Conservation (phyloP, 2,888 invertebrate species). For the Gymnoscelis rufifasciata region DNA sequence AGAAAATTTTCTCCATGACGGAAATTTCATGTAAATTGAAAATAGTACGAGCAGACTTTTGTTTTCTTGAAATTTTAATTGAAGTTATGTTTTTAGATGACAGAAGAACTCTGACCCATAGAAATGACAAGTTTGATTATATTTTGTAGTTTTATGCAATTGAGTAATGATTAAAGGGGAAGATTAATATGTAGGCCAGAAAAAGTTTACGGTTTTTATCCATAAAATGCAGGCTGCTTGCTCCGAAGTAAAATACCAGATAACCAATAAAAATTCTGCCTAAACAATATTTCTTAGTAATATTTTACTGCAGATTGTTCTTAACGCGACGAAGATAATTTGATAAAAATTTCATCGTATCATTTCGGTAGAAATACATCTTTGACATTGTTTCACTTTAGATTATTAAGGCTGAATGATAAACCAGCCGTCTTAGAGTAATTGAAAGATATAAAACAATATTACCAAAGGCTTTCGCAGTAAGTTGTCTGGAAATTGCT, state of each 20-base stretch:
- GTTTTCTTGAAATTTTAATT: slow-evolving; percentile 56
- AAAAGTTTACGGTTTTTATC: no score
- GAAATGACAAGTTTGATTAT: not conserved
- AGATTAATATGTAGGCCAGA: no score
- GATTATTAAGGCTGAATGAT: slow-evolving; percentile 6
- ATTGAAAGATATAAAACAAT: slow-evolving; percentile 13
- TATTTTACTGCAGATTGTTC: slow-evolving; percentile 44
- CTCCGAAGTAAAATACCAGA: no score
- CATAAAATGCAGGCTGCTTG: no score
- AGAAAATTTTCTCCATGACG: slow-evolving; percentile 58
- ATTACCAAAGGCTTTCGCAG: not conserved
- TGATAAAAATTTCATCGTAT: slow-evolving; percentile 30
- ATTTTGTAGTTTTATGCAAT: not conserved
- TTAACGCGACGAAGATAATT: slow-evolving; percentile 38
- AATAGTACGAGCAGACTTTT: slow-evolving; percentile 51
- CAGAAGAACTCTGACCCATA: no score
- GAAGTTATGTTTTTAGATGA: slow-evolving; percentile 27
- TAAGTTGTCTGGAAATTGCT: no score
- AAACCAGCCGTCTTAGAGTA: slow-evolving; percentile 4
- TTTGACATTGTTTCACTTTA: slow-evolving; percentile 21
- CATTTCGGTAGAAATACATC: slow-evolving; percentile 23
- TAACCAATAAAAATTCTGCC: no score
- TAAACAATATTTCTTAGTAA: not conserved
- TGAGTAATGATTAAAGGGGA: no score
- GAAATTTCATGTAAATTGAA: slow-evolving; percentile 72